Evolutionary conservation across 2,113 vertebrate genomes (phyloP).

Genomic region (Xiphophorus hellerii): DNA sequence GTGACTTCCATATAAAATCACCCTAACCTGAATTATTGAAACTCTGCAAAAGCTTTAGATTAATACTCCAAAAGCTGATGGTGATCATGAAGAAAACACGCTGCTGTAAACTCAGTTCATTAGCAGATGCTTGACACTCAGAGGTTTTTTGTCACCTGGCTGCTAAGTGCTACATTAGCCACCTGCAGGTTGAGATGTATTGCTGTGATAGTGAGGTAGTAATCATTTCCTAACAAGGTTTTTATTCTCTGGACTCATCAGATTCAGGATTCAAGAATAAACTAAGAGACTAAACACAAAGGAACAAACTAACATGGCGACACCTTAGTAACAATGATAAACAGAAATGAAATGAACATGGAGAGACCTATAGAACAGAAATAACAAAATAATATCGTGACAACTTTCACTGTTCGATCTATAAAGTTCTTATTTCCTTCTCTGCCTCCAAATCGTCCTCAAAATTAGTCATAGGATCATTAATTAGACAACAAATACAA

Average conservation of each 20-base stretch:
- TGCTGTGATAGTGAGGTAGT: neutral
- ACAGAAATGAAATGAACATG: too few relatives aligned
- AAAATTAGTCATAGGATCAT: too few relatives aligned
- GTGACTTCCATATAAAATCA: too few relatives aligned
- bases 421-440: too few relatives aligned
- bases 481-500: too few relatives aligned
- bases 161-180: slow-evolving; percentile 9
- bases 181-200: slow-evolving; percentile 6
- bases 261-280: neutral
- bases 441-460: too few relatives aligned
- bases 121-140: slow-evolving; percentile 3
- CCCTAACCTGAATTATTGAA: neutral
- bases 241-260: neutral
- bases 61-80: neutral
- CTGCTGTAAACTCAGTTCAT: neutral
- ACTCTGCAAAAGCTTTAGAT: neutral
- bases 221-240: neutral
- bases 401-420: too few relatives aligned
- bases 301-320: too few relatives aligned
- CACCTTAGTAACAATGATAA: too few relatives aligned
- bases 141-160: slow-evolving; percentile 7
- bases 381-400: too few relatives aligned
- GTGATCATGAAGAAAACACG: neutral
- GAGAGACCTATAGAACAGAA: too few relatives aligned
- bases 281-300: too few relatives aligned